A percentile compares a stretch with the other conserved stretches of the same genome.
Evolutionary conservation across 2,888 invertebrate species (phyloP).

Genomic region (Drosophila flavopinicola): DNA sequence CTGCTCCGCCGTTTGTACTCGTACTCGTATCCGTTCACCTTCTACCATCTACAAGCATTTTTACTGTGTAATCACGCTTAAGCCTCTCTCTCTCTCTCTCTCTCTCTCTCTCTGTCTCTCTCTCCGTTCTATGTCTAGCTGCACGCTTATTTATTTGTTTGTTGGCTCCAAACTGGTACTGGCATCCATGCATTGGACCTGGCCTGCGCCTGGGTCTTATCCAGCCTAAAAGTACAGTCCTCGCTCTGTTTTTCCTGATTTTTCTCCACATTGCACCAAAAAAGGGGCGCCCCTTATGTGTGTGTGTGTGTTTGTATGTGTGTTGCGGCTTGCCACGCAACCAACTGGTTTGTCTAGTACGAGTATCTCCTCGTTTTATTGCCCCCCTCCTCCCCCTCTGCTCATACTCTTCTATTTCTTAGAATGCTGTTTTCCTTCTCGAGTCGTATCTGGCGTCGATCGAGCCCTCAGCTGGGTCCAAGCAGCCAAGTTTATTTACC

Average conservation of each 20-base stretch:
- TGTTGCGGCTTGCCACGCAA: conserved; percentile 37
- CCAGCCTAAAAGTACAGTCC: conserved; percentile 68
- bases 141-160: conserved; percentile 77
- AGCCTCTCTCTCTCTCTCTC: conserved; percentile 40
- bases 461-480: conserved; percentile 42
- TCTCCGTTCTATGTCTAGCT: conserved; percentile 50
- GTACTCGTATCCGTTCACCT: conserved; percentile 51
- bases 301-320: conserved; percentile 18
- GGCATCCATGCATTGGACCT: too few relatives aligned
- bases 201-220: conserved; percentile 27
- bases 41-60: conserved; percentile 42
- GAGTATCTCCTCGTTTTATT: conserved; percentile 62
- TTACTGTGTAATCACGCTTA: conserved; percentile 66
- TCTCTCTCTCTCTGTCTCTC: conserved; percentile 5
- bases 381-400: conserved; percentile 31
- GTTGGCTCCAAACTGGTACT: conserved; percentile 74
- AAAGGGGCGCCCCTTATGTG: conserved; percentile 51
- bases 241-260: conserved; percentile 70
- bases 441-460: conserved; percentile 47
- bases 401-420: conserved; percentile 56
- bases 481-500: conserved; percentile 66
- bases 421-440: conserved; percentile 67
- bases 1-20: conserved; percentile 45
- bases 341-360: conserved; percentile 77
- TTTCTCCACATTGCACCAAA: conserved; percentile 54